Conservation (phyloP, 2,113 vertebrate genomes). For the Antidorcas marsupialis region DNA sequence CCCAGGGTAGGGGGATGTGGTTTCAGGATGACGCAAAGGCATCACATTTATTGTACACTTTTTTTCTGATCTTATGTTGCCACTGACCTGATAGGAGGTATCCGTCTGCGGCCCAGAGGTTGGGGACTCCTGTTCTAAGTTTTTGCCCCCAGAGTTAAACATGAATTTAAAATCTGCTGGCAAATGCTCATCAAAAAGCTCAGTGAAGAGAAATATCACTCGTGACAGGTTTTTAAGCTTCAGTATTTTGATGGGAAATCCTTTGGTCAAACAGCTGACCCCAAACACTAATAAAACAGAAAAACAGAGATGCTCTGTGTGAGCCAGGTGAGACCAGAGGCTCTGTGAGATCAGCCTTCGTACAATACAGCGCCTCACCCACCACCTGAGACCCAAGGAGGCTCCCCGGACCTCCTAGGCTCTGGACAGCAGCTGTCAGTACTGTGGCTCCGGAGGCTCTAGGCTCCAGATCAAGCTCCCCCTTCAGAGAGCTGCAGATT, state of each 20-base stretch:
- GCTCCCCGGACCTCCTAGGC: neutral
- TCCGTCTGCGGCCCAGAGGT: neutral
- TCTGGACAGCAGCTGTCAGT: neutral
- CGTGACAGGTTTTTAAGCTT: neutral
- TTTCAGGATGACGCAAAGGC: neutral
- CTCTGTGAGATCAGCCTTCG: neutral
- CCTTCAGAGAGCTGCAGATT: neutral
- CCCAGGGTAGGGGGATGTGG: neutral
- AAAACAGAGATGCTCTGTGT: neutral
- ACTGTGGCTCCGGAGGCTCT: neutral
- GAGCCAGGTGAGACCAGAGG: neutral
- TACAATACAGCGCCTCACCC: fast-evolving
- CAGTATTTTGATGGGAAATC: neutral
- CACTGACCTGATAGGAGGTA: neutral
- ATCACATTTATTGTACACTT: neutral
- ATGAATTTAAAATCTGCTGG: neutral
- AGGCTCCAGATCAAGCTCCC: neutral
- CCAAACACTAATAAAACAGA: neutral
- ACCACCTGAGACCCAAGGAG: neutral
- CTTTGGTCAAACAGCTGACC: neutral
- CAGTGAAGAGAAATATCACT: neutral
- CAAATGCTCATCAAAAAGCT: constrained; percentile 26
- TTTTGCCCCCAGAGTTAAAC: neutral
- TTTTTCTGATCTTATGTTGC: neutral
- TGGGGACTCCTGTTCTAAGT: neutral